Evolutionary conservation across 2,113 vertebrate genomes (phyloP).

Genomic region (Plestiodon gilberti): DNA sequence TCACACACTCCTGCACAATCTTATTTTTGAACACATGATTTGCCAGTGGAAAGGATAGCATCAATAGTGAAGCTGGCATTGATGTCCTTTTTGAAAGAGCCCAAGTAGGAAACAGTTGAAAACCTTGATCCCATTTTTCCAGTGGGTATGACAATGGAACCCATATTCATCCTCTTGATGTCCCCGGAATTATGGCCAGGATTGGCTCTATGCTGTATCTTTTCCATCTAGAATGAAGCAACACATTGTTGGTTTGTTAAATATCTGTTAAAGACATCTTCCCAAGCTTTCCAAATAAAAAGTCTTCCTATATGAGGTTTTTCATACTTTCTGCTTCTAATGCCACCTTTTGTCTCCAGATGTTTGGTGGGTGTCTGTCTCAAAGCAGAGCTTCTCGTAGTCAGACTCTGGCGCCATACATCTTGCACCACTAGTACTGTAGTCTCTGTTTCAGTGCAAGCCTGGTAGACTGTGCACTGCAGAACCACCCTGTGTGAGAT

Average conservation of each 20-base stretch:
- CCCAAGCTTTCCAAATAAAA: background rate
- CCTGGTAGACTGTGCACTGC: too few relatives aligned
- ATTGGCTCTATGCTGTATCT: background rate
- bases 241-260: background rate
- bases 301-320: background rate
- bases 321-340: background rate
- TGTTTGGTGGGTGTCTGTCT: too few relatives aligned
- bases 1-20: background rate
- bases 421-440: too few relatives aligned
- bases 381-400: too few relatives aligned
- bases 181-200: background rate
- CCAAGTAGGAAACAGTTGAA: background rate
- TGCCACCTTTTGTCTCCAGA: too few relatives aligned
- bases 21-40: background rate
- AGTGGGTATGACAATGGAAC: background rate
- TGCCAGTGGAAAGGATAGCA: background rate
- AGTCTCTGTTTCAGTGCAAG: too few relatives aligned
- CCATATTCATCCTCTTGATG: background rate
- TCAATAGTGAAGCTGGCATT: background rate
- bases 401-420: too few relatives aligned
- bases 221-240: too few relatives aligned
- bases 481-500: too few relatives aligned
- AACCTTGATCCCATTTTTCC: background rate
- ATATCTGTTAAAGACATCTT: background rate
- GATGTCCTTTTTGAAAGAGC: background rate